Evolutionary conservation across 2,888 invertebrate species (phyloP), one percentile per base, ranked within the genome.

Genomic region (Tryphoninae sp.): DNA sequence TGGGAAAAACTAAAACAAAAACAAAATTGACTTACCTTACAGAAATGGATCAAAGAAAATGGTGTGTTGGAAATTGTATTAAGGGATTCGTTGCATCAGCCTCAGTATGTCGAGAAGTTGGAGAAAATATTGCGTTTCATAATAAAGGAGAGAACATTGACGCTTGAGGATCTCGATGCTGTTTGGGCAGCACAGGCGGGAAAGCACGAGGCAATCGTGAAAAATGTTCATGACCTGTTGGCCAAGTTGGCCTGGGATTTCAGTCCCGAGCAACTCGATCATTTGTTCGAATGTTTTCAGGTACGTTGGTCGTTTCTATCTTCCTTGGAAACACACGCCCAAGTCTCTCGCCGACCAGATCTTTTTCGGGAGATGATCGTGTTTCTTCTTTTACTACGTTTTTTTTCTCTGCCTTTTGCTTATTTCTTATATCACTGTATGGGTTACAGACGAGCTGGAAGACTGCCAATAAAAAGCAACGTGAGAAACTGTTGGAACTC

Each of bases 171-270:
- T 92, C 93, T 99, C 86, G 98, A 99, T 91, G 97, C 97, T 13
- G 96, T 99, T 84, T 99, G 99, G 99, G 96, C 97, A 75, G 98
- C 99, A 2, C 99, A 99, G 93, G 97, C 97, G 81, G 98, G 98
- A 16, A 99, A 99, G 92, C 99, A 99, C 92, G 99, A 99, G 92
- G 98, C 98, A 8, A 99, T 99, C 87, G 99, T 99, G 8, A 99
- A 98, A 92, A 99, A 99, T 91, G 96, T 99, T 58, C 99, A 99
- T 91, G 99, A 99, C 91, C 93, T 99, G 85, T 92, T 99, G 80
- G 98, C 99, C 9, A 99, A 99, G 92, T 93, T 99, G 71, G 99
- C 99, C 0, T 99, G 98, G 98, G 99, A 99, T 92, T 99, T 99
- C 92, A 97, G 97, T 84, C 98, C 98, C 0, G 98, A 98, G 91